Conservation (phyloP, 1,140 invertebrate genomes). For the Hypsibius dujardini region DNA sequence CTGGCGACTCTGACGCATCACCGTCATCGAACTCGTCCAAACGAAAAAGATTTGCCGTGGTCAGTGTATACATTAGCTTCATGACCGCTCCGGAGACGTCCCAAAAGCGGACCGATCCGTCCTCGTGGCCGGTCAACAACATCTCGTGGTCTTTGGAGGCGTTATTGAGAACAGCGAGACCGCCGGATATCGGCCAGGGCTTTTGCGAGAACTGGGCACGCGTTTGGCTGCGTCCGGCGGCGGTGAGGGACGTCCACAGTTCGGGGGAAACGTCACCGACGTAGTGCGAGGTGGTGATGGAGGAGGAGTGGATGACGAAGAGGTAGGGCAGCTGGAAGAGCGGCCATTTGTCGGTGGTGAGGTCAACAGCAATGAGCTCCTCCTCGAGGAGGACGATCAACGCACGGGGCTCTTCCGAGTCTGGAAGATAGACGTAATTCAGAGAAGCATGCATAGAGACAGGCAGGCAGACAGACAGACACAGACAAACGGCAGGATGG, state of each 20-base stretch:
- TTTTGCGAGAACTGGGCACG: conserved; percentile 28
- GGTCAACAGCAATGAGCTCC: conserved; percentile 74
- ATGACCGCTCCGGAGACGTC: conserved; percentile 61
- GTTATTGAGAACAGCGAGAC: conserved; percentile 23
- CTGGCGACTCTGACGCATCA: conserved; percentile 32
- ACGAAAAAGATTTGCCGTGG: conserved; percentile 60
- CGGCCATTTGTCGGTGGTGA: conserved; percentile 59
- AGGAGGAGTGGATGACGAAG: conserved; percentile 75
- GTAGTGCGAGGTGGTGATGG: conserved; percentile 59
- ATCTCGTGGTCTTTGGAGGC: conserved; percentile 30
- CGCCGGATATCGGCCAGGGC: conserved; percentile 32
- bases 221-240: conserved; percentile 24
- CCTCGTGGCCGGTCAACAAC: conserved; percentile 79
- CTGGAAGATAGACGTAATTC: conserved; percentile 27
- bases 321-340: conserved; percentile 65
- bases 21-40: conserved; percentile 28
- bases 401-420: conserved; percentile 39
- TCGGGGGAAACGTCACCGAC: conserved; percentile 50
- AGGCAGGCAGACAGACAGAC: no score
- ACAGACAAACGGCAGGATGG: no score
- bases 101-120: conserved; percentile 87
- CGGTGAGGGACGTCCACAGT: conserved; percentile 40
- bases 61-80: conserved; percentile 65
- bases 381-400: conserved; percentile 75
- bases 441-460: no score